phyloP scores from a whole-genome alignment of 1,140 invertebrate species.

The Drosophila oshimai region DNA sequence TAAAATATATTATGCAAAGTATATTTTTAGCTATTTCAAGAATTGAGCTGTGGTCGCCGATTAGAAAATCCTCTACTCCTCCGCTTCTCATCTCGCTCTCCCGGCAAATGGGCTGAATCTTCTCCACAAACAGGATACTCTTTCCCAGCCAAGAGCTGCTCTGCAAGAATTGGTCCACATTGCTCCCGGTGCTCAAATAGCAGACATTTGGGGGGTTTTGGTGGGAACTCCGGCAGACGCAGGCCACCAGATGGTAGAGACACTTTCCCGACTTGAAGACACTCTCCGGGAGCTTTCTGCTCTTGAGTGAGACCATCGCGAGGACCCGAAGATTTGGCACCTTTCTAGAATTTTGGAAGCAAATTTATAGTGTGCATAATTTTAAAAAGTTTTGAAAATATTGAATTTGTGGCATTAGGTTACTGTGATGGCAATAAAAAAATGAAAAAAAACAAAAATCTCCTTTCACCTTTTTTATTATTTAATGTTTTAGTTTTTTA shows the following conservation, averaged over 20 bases:
- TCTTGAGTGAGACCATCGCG: neutral
- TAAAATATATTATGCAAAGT: neutral
- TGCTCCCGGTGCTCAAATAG: neutral
- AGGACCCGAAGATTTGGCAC: neutral
- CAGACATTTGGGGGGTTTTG: neutral
- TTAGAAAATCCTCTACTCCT: neutral
- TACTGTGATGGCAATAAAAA: neutral
- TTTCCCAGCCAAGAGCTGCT: neutral
- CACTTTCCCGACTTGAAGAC: slow-evolving; percentile 3
- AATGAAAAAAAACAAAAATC: neutral
- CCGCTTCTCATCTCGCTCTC: neutral
- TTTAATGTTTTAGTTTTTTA: no score
- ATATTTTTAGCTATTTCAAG: neutral
- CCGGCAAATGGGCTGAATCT: neutral
- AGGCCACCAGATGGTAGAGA: neutral
- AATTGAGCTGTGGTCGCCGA: neutral
- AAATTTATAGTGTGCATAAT: no score
- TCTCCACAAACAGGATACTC: neutral
- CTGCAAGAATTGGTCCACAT: neutral
- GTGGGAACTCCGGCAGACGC: slow-evolving; percentile 6
- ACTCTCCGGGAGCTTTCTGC: neutral
- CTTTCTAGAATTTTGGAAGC: neutral
- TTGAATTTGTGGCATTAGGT: neutral
- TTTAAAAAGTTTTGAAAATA: neutral
- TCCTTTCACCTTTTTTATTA: no score